These are phyloP conservation scores for Onychostruthus taczanowskii DNA, from an alignment of 2,113 vertebrate genomes.

Conservation along the genomic window DNA sequence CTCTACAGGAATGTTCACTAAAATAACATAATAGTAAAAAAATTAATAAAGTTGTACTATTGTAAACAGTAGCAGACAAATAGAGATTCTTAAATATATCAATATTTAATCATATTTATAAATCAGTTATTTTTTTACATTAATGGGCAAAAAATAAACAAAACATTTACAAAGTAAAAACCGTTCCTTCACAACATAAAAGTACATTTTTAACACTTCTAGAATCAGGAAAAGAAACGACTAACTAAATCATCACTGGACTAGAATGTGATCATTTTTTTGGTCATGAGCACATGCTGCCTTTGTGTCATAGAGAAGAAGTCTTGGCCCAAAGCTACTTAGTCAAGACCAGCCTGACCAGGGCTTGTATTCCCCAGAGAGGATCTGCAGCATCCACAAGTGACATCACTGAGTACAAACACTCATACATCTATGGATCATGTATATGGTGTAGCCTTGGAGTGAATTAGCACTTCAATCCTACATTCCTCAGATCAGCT, in stretches of 20 bases:
- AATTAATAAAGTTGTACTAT: background rate
- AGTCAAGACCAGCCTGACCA: background rate
- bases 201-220: background rate
- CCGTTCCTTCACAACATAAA: background rate
- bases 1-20: slow-evolving; percentile 69
- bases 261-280: background rate
- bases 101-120: background rate
- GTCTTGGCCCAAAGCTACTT: background rate
- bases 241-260: background rate
- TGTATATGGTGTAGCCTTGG: background rate
- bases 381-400: background rate
- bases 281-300: background rate
- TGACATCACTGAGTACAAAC: background rate
- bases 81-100: background rate
- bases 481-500: background rate
- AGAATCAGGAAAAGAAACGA: background rate
- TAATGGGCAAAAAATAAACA: background rate
- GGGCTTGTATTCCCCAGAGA: background rate
- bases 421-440: background rate
- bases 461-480: background rate
- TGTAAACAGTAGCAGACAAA: background rate
- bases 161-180: background rate
- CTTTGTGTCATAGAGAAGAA: background rate
- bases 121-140: accelerated
- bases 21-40: slow-evolving; percentile 8